phyloP scores from a whole-genome alignment of 2,113 vertebrate species.

The Cyanoderma ruficeps region DNA sequence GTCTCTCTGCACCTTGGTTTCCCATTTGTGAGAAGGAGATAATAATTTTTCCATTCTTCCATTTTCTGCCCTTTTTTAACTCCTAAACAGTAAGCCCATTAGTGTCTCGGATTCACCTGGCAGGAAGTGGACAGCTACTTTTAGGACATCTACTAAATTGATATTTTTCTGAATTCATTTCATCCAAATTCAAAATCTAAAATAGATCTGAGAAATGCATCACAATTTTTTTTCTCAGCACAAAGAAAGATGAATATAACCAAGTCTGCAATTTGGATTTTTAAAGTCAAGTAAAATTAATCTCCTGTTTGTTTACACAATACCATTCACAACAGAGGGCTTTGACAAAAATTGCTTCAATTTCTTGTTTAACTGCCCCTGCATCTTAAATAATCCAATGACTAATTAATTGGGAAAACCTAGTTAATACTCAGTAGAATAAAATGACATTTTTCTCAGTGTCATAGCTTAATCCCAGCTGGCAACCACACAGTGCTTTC shows the following conservation, averaged over 20 bases:
- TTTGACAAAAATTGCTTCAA: neutral
- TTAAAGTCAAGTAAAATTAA: neutral
- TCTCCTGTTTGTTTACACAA: neutral
- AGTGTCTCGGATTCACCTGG: neutral
- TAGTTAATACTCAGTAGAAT: neutral
- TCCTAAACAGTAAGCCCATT: neutral
- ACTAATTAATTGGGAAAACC: slow-evolving; percentile 9
- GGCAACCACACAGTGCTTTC: neutral
- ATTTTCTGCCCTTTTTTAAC: neutral
- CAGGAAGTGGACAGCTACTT: neutral
- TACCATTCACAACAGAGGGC: neutral
- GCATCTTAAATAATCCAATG: slow-evolving; percentile 11
- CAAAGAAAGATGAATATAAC: neutral
- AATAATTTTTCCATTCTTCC: neutral
- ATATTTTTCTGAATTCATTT: neutral
- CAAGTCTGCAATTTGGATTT: neutral
- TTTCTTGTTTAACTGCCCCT: neutral
- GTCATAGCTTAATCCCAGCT: neutral
- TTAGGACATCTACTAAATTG: neutral
- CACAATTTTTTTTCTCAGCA: neutral
- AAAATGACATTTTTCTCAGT: neutral
- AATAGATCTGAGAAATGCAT: neutral
- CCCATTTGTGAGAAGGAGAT: neutral
- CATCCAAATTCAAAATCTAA: neutral
- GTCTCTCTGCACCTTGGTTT: neutral